Evolutionary conservation across 2,888 invertebrate species (phyloP).

Genomic region (Pristionchus entomophagus): DNA sequence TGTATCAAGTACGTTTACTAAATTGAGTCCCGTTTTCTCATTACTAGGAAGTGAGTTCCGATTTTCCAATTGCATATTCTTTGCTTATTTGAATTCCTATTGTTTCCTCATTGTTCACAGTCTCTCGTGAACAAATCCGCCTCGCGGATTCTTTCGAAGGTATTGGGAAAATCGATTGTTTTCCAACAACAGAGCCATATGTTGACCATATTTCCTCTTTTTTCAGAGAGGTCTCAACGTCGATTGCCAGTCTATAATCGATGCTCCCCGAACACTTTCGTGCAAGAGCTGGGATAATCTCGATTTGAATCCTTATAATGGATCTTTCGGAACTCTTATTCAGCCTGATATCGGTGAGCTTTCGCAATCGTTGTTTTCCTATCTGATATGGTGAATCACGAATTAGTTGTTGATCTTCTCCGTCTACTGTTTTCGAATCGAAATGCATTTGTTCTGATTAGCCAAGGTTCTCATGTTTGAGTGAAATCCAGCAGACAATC

Average conservation of each 20-base stretch:
- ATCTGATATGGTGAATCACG: conserved; percentile 1
- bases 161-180: no score
- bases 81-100: no score
- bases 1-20: conserved; percentile 11
- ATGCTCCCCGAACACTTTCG: not conserved
- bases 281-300: conserved; percentile 18
- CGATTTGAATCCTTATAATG: not conserved
- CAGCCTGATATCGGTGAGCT: conserved; percentile 36
- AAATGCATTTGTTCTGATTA: no score
- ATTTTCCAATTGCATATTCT: no score
- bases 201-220: not conserved
- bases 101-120: no score
- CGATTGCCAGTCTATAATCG: conserved; percentile 4
- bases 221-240: conserved; percentile 41
- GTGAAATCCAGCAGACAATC: no score
- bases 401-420: not conserved
- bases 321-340: conserved; percentile 14
- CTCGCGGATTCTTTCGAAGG: no score
- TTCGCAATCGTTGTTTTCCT: not conserved
- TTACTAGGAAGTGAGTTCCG: not conserved
- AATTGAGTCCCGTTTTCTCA: not conserved
- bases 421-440: no score
- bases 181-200: not conserved
- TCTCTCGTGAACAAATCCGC: not conserved
- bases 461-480: no score